Evolutionary conservation across 2,113 vertebrate genomes (phyloP).

Genomic region (Sander vitreus): DNA sequence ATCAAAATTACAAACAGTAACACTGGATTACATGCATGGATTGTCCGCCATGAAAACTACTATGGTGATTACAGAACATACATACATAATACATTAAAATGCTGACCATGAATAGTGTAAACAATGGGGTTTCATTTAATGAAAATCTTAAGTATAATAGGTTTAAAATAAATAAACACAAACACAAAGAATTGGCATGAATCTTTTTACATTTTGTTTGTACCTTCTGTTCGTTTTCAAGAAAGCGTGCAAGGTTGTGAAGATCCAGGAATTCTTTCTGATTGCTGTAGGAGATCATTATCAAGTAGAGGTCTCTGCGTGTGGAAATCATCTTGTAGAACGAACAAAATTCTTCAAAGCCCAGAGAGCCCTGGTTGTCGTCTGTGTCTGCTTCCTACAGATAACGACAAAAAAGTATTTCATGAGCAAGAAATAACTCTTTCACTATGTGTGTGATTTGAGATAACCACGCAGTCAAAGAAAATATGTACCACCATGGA

Average conservation of each 20-base stretch:
- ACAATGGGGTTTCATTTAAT: background rate
- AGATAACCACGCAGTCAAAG: slow-evolving; percentile 24
- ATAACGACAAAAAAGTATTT: slow-evolving; percentile 37
- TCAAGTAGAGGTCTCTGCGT: slow-evolving; percentile 92
- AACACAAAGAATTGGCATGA: background rate
- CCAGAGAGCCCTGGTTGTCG: slow-evolving; percentile 91
- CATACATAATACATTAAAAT: background rate
- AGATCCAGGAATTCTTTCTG: slow-evolving; percentile 93
- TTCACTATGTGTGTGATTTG: slow-evolving; percentile 2
- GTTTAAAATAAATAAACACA: background rate
- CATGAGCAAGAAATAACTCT: slow-evolving; percentile 38
- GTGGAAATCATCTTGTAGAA: slow-evolving; percentile 99
- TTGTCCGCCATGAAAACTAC: background rate
- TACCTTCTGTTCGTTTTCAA: slow-evolving; percentile 96
- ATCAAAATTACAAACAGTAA: background rate
- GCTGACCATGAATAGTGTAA: background rate
- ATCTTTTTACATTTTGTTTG: background rate
- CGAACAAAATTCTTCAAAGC: slow-evolving; percentile 95
- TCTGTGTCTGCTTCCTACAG: slow-evolving; percentile 94
- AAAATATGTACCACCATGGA: slow-evolving; percentile 5
- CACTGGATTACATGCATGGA: background rate
- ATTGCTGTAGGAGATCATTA: slow-evolving; percentile 95
- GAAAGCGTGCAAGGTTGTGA: slow-evolving; percentile 87
- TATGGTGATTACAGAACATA: background rate
- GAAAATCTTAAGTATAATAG: background rate